A percentile compares a stretch with the other conserved stretches of the same genome.
phyloP scores from a whole-genome alignment of 2,113 vertebrate species.

The Halcyon senegalensis region DNA sequence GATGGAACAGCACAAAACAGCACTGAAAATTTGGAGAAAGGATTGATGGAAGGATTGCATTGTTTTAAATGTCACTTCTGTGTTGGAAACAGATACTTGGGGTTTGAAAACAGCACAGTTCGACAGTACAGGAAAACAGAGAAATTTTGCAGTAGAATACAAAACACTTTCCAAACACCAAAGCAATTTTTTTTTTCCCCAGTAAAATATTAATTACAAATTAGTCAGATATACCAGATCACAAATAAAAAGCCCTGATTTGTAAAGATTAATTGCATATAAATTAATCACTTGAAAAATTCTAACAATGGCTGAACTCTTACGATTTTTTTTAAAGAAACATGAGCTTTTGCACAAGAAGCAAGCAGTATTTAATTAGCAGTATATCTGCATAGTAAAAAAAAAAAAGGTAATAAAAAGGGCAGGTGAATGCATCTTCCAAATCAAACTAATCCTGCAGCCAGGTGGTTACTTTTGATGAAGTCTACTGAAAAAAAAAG shows the following conservation, averaged over 20 bases:
- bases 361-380: background rate
- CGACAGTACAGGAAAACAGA: background rate
- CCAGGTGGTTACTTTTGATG: background rate
- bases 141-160: background rate
- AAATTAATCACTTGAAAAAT: background rate
- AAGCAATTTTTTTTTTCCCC: background rate
- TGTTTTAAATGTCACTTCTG: background rate
- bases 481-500: background rate
- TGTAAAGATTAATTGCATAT: background rate
- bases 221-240: background rate
- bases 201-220: background rate
- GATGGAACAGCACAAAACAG: background rate
- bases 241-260: background rate
- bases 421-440: no score
- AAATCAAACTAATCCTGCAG: background rate
- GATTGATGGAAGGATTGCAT: accelerated
- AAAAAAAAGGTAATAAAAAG: background rate
- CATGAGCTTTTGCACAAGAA: background rate
- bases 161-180: background rate
- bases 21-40: background rate
- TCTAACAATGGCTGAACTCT: background rate
- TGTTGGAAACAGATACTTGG: background rate
- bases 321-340: background rate
- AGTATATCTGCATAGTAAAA: background rate
- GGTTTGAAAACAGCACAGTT: background rate